Percentiles rank a stretch among this genome's conserved stretches.
phyloP scores from a whole-genome alignment of 2,888 invertebrate genomes.

The Epirrhoe alternata region DNA sequence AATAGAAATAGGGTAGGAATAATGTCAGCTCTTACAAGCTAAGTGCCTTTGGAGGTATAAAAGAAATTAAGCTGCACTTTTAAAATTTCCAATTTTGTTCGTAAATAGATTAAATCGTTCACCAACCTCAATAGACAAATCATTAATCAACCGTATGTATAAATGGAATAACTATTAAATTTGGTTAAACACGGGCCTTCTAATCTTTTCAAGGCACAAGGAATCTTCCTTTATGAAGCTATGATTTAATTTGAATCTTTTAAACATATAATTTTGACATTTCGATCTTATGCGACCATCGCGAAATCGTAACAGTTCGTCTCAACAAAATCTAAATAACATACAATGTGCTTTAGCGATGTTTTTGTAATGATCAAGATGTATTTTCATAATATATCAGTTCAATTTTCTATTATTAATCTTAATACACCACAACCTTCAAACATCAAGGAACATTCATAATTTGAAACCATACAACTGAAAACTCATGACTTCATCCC shows the following conservation, averaged over 20 bases:
- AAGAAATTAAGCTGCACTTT: slow-evolving; percentile 52
- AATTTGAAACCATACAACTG: slow-evolving; percentile 25
- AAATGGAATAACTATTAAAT: slow-evolving; percentile 22
- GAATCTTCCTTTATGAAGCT: slow-evolving; percentile 33
- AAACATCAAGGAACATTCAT: slow-evolving; percentile 25
- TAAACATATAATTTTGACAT: slow-evolving; percentile 12
- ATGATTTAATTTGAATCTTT: slow-evolving; percentile 8
- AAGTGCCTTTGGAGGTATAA: slow-evolving; percentile 54
- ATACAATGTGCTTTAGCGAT: slow-evolving; percentile 57
- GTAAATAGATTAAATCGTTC: slow-evolving; percentile 14
- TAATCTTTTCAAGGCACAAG: slow-evolving; percentile 33
- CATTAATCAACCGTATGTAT: slow-evolving; percentile 20
- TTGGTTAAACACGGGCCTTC: slow-evolving; percentile 21
- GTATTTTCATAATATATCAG: slow-evolving; percentile 35
- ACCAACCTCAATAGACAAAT: background rate
- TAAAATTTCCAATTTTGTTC: slow-evolving; percentile 10
- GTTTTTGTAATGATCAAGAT: slow-evolving; percentile 29
- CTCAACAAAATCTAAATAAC: slow-evolving; percentile 49
- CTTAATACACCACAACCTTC: slow-evolving; percentile 40
- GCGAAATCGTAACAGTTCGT: background rate
- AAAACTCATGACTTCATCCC: slow-evolving; percentile 12
- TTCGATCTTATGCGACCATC: slow-evolving; percentile 13
- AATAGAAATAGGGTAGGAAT: slow-evolving; percentile 20
- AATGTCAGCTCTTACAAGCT: slow-evolving; percentile 43
- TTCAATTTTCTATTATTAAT: slow-evolving; percentile 32